phyloP scores from a whole-genome alignment of 1,140 invertebrate genomes.

The Thaumatotibia leucotreta region DNA sequence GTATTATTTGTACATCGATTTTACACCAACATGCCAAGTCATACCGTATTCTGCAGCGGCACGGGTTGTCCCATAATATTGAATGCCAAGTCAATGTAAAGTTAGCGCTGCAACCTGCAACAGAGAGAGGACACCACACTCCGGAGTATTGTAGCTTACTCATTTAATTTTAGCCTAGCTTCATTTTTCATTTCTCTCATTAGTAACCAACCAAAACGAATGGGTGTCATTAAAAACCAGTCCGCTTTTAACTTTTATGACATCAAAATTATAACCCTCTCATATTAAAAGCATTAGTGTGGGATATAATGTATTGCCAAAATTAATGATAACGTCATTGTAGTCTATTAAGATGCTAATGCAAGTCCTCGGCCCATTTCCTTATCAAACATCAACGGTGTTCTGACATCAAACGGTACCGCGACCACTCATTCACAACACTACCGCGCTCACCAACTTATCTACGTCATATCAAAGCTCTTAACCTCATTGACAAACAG shows the following conservation, averaged over 20 bases:
- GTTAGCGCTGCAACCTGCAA: too few species aligned
- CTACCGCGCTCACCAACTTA: not conserved
- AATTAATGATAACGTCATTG: not conserved
- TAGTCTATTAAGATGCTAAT: constrained; percentile 7
- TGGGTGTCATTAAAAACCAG: not conserved
- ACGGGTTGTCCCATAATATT: too few species aligned
- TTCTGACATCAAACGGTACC: constrained; percentile 22
- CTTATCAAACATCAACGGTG: constrained; percentile 9
- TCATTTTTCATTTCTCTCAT: not conserved
- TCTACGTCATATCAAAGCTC: not conserved
- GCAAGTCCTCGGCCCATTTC: constrained; percentile 7
- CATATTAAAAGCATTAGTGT: not conserved
- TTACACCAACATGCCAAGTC: too few species aligned
- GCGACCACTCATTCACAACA: constrained; percentile 40
- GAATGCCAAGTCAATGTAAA: too few species aligned
- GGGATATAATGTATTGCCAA: not conserved
- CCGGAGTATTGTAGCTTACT: too few species aligned
- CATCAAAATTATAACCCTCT: not conserved
- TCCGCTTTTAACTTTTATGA: not conserved
- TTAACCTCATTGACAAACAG: not conserved
- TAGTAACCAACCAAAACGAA: not conserved
- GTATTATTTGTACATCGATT: too few species aligned
- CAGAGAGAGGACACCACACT: too few species aligned
- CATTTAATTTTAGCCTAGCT: not conserved
- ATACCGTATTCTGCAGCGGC: too few species aligned